phyloP scores from a whole-genome alignment of 2,888 invertebrate species.

The Brenthis daphne region DNA sequence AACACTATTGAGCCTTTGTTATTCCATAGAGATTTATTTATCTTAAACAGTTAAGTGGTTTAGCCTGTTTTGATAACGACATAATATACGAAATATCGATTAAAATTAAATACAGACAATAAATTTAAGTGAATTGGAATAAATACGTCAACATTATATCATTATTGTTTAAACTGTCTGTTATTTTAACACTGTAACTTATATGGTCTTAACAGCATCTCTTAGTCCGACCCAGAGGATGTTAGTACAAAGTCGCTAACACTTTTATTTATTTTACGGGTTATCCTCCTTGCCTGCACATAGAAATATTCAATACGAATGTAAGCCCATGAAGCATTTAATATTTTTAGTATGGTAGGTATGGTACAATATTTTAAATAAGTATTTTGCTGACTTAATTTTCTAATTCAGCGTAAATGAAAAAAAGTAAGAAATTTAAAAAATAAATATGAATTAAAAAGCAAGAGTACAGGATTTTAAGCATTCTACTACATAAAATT shows the following conservation, averaged over 20 bases:
- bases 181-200: conserved; percentile 6
- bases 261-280: conserved; percentile 2
- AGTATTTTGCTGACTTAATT: too few species aligned
- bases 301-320: not conserved
- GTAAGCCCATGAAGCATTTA: too few species aligned
- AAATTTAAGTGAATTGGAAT: conserved; percentile 4
- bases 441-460: too few species aligned
- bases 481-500: too few species aligned
- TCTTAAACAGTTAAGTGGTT: conserved; percentile 6
- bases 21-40: not conserved
- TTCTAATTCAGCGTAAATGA: too few species aligned
- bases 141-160: conserved; percentile 1
- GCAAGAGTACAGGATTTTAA: too few species aligned
- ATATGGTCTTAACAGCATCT: conserved; percentile 8
- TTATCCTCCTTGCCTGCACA: not conserved
- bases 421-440: too few species aligned
- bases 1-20: not conserved
- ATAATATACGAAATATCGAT: conserved; percentile 13
- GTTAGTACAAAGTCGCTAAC: conserved; percentile 14
- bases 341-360: too few species aligned
- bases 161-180: not conserved
- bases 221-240: conserved; percentile 4
- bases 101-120: not conserved
- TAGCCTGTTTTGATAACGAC: conserved; percentile 8
- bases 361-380: too few species aligned